Percentiles rank a stretch among this genome's conserved stretches.
Evolutionary conservation across 2,888 invertebrate genomes (phyloP).

Genomic region (Pollenia amentaria): DNA sequence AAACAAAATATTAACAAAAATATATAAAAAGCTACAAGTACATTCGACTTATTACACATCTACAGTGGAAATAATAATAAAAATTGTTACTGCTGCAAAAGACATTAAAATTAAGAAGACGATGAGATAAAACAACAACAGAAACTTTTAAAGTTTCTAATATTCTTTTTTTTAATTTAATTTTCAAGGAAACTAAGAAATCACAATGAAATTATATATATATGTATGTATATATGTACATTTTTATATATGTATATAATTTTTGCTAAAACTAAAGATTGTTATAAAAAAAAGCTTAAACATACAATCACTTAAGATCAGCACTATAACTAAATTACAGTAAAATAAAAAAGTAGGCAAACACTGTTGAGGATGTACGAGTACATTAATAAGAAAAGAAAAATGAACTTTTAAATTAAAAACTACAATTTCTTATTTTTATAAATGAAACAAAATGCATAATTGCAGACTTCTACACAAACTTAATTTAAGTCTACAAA

Average conservation of each 20-base stretch:
- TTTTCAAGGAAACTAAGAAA: conserved; percentile 72
- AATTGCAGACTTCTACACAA: too few species aligned
- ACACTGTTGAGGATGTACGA: neutral
- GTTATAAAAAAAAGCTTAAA: conserved; percentile 61
- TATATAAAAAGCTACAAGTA: conserved; percentile 44
- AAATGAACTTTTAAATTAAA: neutral
- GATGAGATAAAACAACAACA: conserved; percentile 47
- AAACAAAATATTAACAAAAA: conserved; percentile 37
- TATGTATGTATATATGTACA: too few species aligned
- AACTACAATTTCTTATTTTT: neutral
- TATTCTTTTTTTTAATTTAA: conserved; percentile 31
- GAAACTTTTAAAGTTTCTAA: conserved; percentile 35
- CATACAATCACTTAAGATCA: conserved; percentile 73
- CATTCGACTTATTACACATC: conserved; percentile 59
- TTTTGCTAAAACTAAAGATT: conserved; percentile 56
- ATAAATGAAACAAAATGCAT: too few species aligned
- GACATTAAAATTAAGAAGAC: conserved; percentile 70
- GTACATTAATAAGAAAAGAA: neutral
- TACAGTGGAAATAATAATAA: conserved; percentile 61
- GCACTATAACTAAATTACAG: conserved; percentile 44
- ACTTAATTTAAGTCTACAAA: too few species aligned
- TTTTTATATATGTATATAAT: neutral
- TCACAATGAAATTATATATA: conserved; percentile 32
- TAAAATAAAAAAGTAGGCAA: neutral
- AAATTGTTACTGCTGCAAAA: conserved; percentile 58